phyloP scores from a whole-genome alignment of 2,888 invertebrate genomes.

The Nudaria mundana region DNA sequence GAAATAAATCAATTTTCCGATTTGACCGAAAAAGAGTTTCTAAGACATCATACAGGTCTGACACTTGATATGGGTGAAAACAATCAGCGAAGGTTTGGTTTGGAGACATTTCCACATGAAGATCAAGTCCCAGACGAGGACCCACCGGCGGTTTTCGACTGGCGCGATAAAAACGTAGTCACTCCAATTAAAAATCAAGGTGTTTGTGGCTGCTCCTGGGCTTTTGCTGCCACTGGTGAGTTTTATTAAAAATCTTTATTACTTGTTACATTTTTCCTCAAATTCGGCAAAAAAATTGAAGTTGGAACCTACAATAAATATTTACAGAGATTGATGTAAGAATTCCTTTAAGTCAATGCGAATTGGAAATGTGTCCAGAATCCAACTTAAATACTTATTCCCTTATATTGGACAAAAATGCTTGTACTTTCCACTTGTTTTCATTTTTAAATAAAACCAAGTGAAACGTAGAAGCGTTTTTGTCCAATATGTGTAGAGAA shows the following conservation, averaged over 20 bases:
- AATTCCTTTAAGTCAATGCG: no score
- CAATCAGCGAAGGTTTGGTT: rapidly evolving
- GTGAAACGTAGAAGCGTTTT: no score
- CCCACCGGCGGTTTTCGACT: constrained; percentile 71
- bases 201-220: constrained; percentile 90
- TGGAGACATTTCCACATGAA: background rate
- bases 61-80: background rate
- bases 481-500: no score
- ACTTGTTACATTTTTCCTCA: no score
- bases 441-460: no score
- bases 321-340: no score
- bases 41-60: constrained; percentile 1
- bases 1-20: constrained; percentile 20
- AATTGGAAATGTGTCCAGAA: no score
- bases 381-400: no score
- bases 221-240: constrained; percentile 47
- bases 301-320: no score
- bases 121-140: constrained; percentile 7
- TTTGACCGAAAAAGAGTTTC: constrained; percentile 16
- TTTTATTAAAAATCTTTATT: background rate
- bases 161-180: constrained; percentile 88
- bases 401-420: no score
- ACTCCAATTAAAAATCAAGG: constrained; percentile 90
- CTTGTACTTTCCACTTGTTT: no score
- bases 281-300: no score